Evolutionary conservation across 2,888 invertebrate species (phyloP).

Genomic region (Eilema caniola): DNA sequence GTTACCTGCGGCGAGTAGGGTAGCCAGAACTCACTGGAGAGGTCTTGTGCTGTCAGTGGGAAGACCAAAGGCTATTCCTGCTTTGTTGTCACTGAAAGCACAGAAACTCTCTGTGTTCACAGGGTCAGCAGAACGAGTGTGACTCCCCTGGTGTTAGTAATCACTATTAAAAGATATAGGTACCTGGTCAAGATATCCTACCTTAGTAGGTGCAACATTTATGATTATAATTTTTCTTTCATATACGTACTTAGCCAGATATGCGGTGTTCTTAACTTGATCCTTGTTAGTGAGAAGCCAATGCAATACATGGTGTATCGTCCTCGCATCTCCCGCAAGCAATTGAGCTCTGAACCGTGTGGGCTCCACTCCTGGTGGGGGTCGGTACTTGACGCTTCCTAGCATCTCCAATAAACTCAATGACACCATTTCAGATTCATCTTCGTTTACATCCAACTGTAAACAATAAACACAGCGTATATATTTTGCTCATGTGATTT

Average conservation of each 20-base stretch:
- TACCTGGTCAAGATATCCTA: too few relatives aligned
- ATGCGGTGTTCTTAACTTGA: slow-evolving; percentile 93
- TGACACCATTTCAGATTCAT: slow-evolving; percentile 92
- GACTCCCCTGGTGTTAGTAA: too few relatives aligned
- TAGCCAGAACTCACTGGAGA: too few relatives aligned
- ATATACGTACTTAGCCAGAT: slow-evolving; percentile 89
- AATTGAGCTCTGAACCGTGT: slow-evolving; percentile 77
- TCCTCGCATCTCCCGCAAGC: slow-evolving; percentile 90
- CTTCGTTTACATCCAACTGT: slow-evolving; percentile 90
- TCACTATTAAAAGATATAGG: too few relatives aligned
- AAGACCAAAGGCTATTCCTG: too few relatives aligned
- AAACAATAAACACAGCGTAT: slow-evolving; percentile 9
- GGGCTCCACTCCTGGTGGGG: slow-evolving; percentile 84
- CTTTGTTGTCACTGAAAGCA: too few relatives aligned
- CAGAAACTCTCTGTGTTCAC: too few relatives aligned
- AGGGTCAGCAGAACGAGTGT: too few relatives aligned
- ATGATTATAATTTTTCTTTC: neutral
- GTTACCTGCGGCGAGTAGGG: too few relatives aligned
- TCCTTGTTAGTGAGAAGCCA: slow-evolving; percentile 93
- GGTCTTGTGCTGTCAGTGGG: too few relatives aligned
- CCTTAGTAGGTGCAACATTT: neutral
- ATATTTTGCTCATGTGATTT: neutral
- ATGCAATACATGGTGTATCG: slow-evolving; percentile 92
- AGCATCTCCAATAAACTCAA: slow-evolving; percentile 90
- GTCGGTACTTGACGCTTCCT: slow-evolving; percentile 93